A percentile compares a stretch with the other conserved stretches of the same genome.
These are phyloP conservation scores for Pseudococcus longispinus DNA, from an alignment of 2,888 invertebrate genomes.

Conservation along the genomic window DNA sequence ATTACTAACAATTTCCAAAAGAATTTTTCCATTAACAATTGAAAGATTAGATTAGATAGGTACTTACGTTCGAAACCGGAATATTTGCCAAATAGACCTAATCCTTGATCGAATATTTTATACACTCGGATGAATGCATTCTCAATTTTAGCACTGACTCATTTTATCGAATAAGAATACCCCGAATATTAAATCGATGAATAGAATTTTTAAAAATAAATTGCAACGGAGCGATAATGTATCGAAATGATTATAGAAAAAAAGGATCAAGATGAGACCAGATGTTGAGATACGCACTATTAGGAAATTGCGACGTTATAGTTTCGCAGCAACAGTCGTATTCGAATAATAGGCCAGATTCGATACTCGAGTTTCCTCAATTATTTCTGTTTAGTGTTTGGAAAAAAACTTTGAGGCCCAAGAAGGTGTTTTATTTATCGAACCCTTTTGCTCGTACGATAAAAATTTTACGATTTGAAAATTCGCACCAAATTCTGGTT, in stretches of 20 bases:
- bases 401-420: not conserved
- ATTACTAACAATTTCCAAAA: not conserved
- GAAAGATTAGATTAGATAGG: not conserved
- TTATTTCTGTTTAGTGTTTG: not conserved
- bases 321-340: not conserved
- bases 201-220: not conserved
- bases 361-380: not conserved
- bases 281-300: not conserved
- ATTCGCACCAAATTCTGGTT: not conserved
- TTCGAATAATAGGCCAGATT: not conserved
- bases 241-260: not conserved
- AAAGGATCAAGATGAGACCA: not conserved
- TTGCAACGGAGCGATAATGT: not conserved
- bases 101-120: not conserved
- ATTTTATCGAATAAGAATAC: not conserved
- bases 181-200: not conserved
- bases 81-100: constrained; percentile 9
- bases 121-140: not conserved
- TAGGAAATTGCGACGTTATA: not conserved
- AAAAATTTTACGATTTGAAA: not conserved
- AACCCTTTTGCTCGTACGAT: not conserved
- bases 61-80: not conserved
- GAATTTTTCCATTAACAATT: not conserved
- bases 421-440: not conserved
- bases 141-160: constrained; percentile 26